A percentile compares a stretch with the other conserved stretches of the same genome.
Evolutionary conservation across 1,140 invertebrate species (phyloP).

Genomic region (Papilio machaon): DNA sequence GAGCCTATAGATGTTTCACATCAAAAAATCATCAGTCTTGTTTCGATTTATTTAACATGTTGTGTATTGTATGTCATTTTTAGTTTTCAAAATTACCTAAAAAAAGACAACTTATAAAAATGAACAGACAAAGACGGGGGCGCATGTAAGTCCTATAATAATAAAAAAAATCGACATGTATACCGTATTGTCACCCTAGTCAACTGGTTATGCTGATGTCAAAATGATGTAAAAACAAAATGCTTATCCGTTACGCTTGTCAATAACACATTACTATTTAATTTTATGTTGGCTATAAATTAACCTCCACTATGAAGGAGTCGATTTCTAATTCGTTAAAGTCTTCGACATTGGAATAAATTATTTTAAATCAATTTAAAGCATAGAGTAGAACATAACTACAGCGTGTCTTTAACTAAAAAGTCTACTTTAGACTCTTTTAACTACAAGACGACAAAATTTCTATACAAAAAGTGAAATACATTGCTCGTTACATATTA

Average conservation of each 20-base stretch:
- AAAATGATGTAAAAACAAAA: conserved; percentile 71
- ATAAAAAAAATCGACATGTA: not conserved
- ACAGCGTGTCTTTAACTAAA: conserved; percentile 51
- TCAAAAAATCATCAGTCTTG: too few relatives aligned
- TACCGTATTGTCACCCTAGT: conserved; percentile 56
- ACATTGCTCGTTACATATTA: not conserved
- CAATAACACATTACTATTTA: conserved; percentile 64
- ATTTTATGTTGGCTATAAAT: conserved; percentile 66
- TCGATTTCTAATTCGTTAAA: conserved; percentile 24
- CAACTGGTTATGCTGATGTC: conserved; percentile 54
- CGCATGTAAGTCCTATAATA: not conserved
- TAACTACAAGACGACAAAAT: not conserved
- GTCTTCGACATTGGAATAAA: not conserved
- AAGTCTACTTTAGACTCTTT: not conserved
- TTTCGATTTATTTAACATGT: not conserved
- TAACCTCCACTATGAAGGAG: conserved; percentile 41
- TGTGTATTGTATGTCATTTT: not conserved
- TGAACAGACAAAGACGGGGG: not conserved
- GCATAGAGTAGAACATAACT: conserved; percentile 41
- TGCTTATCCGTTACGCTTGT: conserved; percentile 68
- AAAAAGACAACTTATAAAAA: not conserved
- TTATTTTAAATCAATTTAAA: not conserved
- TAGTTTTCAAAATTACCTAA: not conserved
- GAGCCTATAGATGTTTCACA: too few relatives aligned
- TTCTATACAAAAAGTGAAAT: not conserved